Evolutionary conservation across 2,797 vertebrate genomes (phyloP).

Genomic region (Channallabes apus): DNA sequence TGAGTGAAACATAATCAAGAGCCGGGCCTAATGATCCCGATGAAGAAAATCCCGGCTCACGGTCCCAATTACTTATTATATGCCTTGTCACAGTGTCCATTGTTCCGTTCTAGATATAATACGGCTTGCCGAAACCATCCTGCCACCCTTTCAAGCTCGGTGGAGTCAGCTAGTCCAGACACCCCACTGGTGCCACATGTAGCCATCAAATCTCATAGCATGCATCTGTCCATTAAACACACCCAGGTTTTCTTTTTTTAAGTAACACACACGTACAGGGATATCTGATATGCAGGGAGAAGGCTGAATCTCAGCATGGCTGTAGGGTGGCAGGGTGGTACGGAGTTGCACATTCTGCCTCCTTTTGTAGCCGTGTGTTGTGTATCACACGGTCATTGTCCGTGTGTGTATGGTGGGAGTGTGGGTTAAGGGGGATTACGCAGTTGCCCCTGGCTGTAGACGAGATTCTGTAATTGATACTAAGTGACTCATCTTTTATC

Average conservation of each 20-base stretch:
- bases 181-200: conserved; percentile 68
- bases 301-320: conserved; percentile 23
- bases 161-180: conserved; percentile 79
- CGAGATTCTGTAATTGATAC: conserved; percentile 69
- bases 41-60: conserved; percentile 67
- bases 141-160: conserved; percentile 67
- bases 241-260: conserved; percentile 55
- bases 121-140: conserved; percentile 65
- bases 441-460: conserved; percentile 63
- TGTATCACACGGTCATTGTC: conserved; percentile 71
- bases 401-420: conserved; percentile 74
- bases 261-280: conserved; percentile 31
- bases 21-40: conserved; percentile 64
- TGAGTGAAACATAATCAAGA: conserved; percentile 70
- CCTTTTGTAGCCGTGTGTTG: conserved; percentile 71
- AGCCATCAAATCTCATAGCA: conserved; percentile 72
- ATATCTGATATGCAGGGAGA: conserved; percentile 49
- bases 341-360: conserved; percentile 48
- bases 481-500: conserved; percentile 66
- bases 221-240: conserved; percentile 74
- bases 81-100: conserved; percentile 75
- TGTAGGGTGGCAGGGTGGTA: conserved; percentile 46
- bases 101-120: conserved; percentile 72
- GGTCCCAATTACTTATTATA: conserved; percentile 74
- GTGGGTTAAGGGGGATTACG: conserved; percentile 70